Conservation (phyloP, 1,140 invertebrate genomes). For the Meteorus sp. region DNA sequence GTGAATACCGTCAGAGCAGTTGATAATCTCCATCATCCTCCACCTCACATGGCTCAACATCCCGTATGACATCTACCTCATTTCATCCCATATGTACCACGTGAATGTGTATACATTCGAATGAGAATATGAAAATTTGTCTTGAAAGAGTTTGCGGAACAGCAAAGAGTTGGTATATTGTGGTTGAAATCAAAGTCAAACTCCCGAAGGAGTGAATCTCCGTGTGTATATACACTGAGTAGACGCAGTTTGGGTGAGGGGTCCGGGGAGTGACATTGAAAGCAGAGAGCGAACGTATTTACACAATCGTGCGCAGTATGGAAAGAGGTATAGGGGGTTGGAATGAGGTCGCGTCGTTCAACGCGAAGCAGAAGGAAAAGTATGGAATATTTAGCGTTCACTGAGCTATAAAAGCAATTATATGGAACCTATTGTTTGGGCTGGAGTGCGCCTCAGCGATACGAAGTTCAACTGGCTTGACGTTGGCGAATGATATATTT, state of each 20-base stretch:
- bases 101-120: too few relatives aligned
- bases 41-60: too few relatives aligned
- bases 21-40: too few relatives aligned
- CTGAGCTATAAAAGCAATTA: slow-evolving; percentile 60
- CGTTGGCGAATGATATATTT: too few relatives aligned
- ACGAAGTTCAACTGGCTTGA: slow-evolving; percentile 44
- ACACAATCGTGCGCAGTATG: slow-evolving; percentile 22
- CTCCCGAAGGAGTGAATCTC: background rate
- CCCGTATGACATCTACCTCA: too few relatives aligned
- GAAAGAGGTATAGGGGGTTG: slow-evolving; percentile 14
- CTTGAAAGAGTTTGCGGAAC: too few relatives aligned
- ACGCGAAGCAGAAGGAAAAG: slow-evolving; percentile 47
- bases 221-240: slow-evolving; percentile 5
- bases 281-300: slow-evolving; percentile 24
- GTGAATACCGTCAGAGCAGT: too few relatives aligned
- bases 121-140: too few relatives aligned
- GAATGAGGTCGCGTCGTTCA: slow-evolving; percentile 18
- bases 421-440: slow-evolving; percentile 56
- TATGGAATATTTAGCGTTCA: slow-evolving; percentile 60
- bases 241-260: too few relatives aligned
- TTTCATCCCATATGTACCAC: too few relatives aligned
- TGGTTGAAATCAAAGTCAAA: background rate
- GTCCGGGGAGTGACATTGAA: slow-evolving; percentile 19
- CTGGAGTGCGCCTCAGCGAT: slow-evolving; percentile 55
- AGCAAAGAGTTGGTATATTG: too few relatives aligned